phyloP scores from a whole-genome alignment of 2,888 invertebrate genomes.

The Hydraecia micacea region DNA sequence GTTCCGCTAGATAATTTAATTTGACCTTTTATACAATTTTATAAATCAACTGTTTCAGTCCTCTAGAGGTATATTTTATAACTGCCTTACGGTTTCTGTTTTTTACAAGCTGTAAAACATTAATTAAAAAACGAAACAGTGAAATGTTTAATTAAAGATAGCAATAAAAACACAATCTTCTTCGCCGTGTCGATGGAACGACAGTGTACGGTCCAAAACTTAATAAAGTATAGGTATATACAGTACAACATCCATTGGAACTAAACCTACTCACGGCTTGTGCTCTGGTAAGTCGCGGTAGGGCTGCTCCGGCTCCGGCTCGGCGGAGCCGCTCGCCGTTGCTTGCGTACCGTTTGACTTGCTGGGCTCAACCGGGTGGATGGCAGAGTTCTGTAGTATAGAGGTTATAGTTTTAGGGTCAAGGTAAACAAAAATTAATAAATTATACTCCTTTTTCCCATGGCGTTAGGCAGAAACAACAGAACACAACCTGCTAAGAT shows the following conservation, averaged over 20 bases:
- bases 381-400: constrained; percentile 71
- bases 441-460: background rate
- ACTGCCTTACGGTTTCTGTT: background rate
- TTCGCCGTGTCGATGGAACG: background rate
- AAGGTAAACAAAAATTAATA: background rate
- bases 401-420: background rate
- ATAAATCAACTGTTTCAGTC: background rate
- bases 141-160: background rate
- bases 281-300: constrained; percentile 53
- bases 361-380: constrained; percentile 60
- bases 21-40: background rate
- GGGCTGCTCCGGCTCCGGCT: background rate
- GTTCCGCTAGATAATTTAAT: too few species aligned
- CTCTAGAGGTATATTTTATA: background rate
- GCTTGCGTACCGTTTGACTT: constrained; percentile 68
- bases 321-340: constrained; percentile 31
- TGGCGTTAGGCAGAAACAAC: background rate
- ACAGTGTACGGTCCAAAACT: background rate
- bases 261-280: constrained; percentile 88
- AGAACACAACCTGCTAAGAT: background rate
- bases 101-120: background rate
- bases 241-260: constrained; percentile 83
- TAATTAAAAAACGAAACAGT: rapidly evolving
- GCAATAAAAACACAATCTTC: background rate
- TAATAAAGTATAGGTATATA: background rate